phyloP scores from a whole-genome alignment of 2,888 invertebrate species.

The Drosophila koepferae region DNA sequence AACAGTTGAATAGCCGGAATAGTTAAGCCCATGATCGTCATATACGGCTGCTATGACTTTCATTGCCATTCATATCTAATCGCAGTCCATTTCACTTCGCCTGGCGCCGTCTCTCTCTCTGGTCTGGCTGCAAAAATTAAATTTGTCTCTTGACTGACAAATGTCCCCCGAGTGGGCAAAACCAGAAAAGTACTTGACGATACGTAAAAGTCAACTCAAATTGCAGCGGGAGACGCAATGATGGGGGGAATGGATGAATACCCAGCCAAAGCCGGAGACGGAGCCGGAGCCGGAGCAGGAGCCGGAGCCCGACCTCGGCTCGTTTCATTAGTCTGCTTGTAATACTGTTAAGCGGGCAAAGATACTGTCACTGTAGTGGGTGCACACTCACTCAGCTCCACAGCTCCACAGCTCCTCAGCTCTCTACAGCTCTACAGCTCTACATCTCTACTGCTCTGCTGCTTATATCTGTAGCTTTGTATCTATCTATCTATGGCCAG shows the following conservation, averaged over 20 bases:
- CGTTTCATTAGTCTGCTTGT: conserved; percentile 81
- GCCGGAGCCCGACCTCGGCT: conserved; percentile 15
- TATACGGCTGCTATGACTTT: conserved; percentile 71
- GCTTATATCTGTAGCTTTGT: conserved; percentile 63
- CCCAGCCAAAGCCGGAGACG: conserved; percentile 8
- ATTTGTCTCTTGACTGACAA: conserved; percentile 84
- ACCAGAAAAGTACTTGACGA: conserved; percentile 83
- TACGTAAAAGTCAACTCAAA: conserved; percentile 83
- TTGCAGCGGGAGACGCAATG: conserved; percentile 52
- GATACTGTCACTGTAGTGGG: conserved; percentile 80
- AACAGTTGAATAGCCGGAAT: conserved; percentile 35
- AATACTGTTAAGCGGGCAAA: conserved; percentile 81
- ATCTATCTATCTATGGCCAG: conserved; percentile 73
- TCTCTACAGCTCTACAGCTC: conserved; percentile 20
- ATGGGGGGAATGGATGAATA: conserved; percentile 8
- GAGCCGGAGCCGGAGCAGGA: background rate
- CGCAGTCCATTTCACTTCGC: conserved; percentile 51
- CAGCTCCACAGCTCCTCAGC: conserved; percentile 17
- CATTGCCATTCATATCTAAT: conserved; percentile 80
- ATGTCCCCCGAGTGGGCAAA: conserved; percentile 83
- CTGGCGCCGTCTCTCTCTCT: background rate
- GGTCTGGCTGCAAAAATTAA: conserved; percentile 72
- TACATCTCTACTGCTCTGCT: conserved; percentile 10
- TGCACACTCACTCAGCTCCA: conserved; percentile 50
- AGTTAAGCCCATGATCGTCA: conserved; percentile 33